Conservation (phyloP, 2,113 vertebrate genomes). For the Rhinopomastus cyanomelas region DNA sequence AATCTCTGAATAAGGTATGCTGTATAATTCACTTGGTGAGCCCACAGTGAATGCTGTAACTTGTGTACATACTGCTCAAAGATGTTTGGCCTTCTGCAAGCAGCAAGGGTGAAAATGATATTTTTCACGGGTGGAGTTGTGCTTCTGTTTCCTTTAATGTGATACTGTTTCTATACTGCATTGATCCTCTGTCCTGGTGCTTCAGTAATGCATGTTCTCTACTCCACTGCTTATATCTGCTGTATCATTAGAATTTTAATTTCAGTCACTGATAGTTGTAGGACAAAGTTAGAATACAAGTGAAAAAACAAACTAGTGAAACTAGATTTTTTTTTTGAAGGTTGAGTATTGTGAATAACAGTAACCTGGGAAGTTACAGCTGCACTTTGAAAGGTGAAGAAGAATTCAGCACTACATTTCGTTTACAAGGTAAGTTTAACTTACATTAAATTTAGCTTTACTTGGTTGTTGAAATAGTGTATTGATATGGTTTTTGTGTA, state of each 20-base stretch:
- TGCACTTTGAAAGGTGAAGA: constrained; percentile 60
- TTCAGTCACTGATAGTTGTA: not conserved
- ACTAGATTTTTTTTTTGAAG: constrained; percentile 42
- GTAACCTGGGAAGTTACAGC: constrained; percentile 67
- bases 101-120: not conserved
- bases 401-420: constrained; percentile 60
- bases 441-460: not conserved
- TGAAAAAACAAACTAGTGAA: not conserved
- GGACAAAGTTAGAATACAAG: not conserved
- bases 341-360: constrained; percentile 12
- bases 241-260: not conserved
- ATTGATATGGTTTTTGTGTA: not conserved
- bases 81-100: not conserved
- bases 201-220: not conserved
- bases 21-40: not conserved
- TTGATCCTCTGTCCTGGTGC: not conserved
- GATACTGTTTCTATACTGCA: not conserved
- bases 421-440: constrained; percentile 71
- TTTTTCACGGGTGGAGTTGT: not conserved
- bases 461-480: not conserved
- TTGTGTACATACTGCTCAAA: not conserved
- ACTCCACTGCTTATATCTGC: not conserved
- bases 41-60: not conserved
- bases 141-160: not conserved
- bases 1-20: rapidly evolving